Base-by-base conservation (phyloP, 1,140 invertebrate genomes). In the Drosophila athabasca region DNA sequence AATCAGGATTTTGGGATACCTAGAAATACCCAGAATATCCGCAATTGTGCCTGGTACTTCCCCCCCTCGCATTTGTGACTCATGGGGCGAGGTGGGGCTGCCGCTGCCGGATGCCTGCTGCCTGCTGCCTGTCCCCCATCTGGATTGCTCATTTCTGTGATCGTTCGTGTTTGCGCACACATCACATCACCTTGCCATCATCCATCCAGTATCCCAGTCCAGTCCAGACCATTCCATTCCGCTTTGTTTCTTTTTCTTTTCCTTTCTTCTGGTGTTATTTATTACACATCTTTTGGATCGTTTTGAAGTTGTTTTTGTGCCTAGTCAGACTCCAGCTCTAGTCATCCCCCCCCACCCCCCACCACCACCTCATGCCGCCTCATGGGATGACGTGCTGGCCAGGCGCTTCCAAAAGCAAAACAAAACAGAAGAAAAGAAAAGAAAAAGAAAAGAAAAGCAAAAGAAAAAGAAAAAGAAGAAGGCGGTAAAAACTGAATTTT, bases 281-380 rank as follows among this genome's bases (percentile, higher is more conserved):
- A 81, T 81, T 81, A 82, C 79, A 82, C 67, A 73, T 82, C 79
- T 70, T 75, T 62, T 67, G 65, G 60, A 66, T 54, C 45, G 69
- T 77, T 55, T 75, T 65, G 66, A 70, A 73, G 67, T 48, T 62
- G 50, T 46, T 50, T 58, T 72, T 15, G 22, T 45, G 45, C 46
- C 41, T 3, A 58, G 41, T 53, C 64, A 52, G 35, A 39, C 11
- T 39, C 29, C 43, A 49, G 19, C 49, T 46, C 15, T 22, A 39
- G 13, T 4, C 3, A 3, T 4, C 2, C 24, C 4, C 24, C 24
- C 4, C 24, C 24, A 0, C 24, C 24, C 0, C 24, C 24, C 2
- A 2, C 0, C 4, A 4, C 24, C 24, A 4, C 24, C 5, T 26
- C 17, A 19, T 26, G 24, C 51, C 3, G 39, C 39, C 11, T 35